Base-by-base conservation (phyloP, 2,113 vertebrate species). In the Hystrix cristata region DNA sequence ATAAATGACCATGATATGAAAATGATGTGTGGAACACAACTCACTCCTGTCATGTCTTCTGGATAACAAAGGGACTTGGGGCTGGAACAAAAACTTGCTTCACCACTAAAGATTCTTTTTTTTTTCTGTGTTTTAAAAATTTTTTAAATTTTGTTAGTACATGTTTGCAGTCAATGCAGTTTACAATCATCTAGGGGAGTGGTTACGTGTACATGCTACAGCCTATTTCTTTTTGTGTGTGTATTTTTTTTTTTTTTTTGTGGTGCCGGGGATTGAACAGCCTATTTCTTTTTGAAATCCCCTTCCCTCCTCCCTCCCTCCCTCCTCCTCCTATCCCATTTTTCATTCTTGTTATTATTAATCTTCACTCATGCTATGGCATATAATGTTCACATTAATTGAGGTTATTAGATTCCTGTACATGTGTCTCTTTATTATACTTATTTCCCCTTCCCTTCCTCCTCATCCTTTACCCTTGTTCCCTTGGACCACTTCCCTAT, bases 1-100 rank as follows among this genome's bases (percentile, higher is more conserved):
- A 59, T 91, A 96, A 96, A 60, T 92, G 74, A 48, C 21, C 4
- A 29, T 67, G n/a, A 71, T 59, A 60, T 76, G 46, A 87, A 90
- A 86, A 78, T 31, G 14, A 59, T 16, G 48, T 67, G 89, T 87
- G 62, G 19, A 88, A 57, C 1, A 72, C 13, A 87, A 43, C 55
- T 89, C 57, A 38, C 7, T 80, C 16, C 48, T 72, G 2, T 90
- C 46, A 74, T 67, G 19, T 78, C 55, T 96, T 92, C 60, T 15
- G 62, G 59, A 34, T 69, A 78, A 80, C 51, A 69, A 46, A 82
- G 27, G 25, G 15, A 4, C 29, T 67, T 90, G n/a, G 38, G 12
- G 19, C 43, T 87, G 51, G 85, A 55, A 31, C 13, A 59, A 59
- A 94, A 90, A 72, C 48, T 83, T 53, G 14, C 23, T 74, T 84